Conservation (phyloP, 2,113 vertebrate genomes). For the Ictalurus furcatus region DNA sequence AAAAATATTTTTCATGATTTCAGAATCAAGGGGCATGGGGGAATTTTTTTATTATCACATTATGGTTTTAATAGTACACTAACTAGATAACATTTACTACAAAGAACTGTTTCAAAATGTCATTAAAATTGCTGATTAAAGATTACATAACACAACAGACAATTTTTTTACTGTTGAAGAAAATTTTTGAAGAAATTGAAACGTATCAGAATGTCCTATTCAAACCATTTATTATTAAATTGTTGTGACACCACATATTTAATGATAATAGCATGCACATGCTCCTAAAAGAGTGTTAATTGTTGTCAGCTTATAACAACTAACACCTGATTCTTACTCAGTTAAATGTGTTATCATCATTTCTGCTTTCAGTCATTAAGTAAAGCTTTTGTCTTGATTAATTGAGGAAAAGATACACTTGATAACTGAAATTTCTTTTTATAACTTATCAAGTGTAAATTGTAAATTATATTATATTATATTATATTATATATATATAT, state of each 20-base stretch:
- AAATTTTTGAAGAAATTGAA: not conserved
- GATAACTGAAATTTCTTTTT: not conserved
- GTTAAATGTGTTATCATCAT: not conserved
- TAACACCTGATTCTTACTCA: not conserved
- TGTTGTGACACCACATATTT: not conserved
- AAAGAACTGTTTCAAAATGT: too few relatives aligned
- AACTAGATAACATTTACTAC: too few relatives aligned
- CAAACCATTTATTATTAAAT: not conserved
- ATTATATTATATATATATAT: too few relatives aligned
- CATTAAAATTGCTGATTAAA: not conserved
- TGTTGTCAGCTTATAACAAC: not conserved
- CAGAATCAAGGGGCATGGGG: not conserved
- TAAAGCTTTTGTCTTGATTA: not conserved
- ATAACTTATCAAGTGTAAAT: not conserved
- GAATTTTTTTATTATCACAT: too few relatives aligned
- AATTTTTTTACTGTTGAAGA: not conserved
- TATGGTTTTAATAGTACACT: too few relatives aligned
- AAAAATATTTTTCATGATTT: not conserved
- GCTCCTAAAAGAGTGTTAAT: constrained; percentile 4
- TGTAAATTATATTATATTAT: too few relatives aligned
- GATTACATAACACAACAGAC: not conserved
- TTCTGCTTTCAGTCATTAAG: not conserved
- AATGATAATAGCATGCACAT: not conserved
- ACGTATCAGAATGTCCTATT: not conserved
- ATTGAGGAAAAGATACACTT: not conserved